phyloP scores from a whole-genome alignment of 2,113 vertebrate genomes.

The Aix galericulata region DNA sequence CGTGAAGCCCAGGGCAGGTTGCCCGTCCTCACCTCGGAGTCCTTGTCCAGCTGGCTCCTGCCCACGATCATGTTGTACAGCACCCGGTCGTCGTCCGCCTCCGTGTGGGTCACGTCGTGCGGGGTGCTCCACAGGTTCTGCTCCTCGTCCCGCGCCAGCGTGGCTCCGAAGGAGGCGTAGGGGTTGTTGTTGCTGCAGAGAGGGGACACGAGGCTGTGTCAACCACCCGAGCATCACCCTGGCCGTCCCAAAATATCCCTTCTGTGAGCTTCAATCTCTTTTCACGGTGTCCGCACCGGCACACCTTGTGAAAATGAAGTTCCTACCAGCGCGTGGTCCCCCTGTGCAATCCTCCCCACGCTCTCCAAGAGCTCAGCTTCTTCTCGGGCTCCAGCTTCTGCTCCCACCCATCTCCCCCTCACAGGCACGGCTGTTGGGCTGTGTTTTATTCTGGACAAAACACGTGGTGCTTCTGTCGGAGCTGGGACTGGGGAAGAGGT shows the following conservation, averaged over 20 bases:
- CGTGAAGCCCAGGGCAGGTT: rapidly evolving
- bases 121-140: constrained; percentile 77
- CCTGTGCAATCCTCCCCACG: background rate
- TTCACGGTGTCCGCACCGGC: too few species aligned
- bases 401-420: background rate
- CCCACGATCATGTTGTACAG: constrained; percentile 86
- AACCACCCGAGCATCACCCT: background rate
- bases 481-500: background rate
- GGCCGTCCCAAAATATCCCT: background rate
- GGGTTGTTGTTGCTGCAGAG: constrained; percentile 68
- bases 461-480: background rate
- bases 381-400: background rate
- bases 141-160: constrained; percentile 75
- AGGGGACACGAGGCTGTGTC: rapidly evolving
- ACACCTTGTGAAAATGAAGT: too few species aligned
- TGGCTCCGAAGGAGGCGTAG: constrained; percentile 77
- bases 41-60: constrained; percentile 84
- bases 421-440: background rate
- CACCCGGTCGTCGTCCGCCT: constrained; percentile 81
- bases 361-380: background rate
- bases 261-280: background rate
- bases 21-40: constrained; percentile 81
- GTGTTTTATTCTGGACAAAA: background rate
- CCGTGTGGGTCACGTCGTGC: constrained; percentile 69
- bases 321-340: background rate